phyloP scores from a whole-genome alignment of 2,113 vertebrate species.

The pig (Sus scrofa) region T2T-Sscrofa CM000812.6:187481501-187482000 shows the following conservation, averaged over 20 bases:
- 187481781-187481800: not conserved
- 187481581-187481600: too few species aligned
- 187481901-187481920: not conserved
- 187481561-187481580: too few species aligned
- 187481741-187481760: not conserved
- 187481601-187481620: too few species aligned
- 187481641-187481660: too few species aligned
- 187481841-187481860: too few species aligned
- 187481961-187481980: not conserved
- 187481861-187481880: too few species aligned
- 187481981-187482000: not conserved
- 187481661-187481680: not conserved
- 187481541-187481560: too few species aligned
- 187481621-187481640: too few species aligned
- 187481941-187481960: not conserved
- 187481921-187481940: not conserved
- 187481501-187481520: too few species aligned
- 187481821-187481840: too few species aligned
- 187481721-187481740: not conserved
- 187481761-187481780: not conserved
- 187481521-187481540: too few species aligned
- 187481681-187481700: not conserved
- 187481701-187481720: not conserved
- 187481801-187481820: not conserved
- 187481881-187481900: too few species aligned